Evolutionary conservation across 2,113 vertebrate species (phyloP).

Genomic region (Polyodon spathula): DNA sequence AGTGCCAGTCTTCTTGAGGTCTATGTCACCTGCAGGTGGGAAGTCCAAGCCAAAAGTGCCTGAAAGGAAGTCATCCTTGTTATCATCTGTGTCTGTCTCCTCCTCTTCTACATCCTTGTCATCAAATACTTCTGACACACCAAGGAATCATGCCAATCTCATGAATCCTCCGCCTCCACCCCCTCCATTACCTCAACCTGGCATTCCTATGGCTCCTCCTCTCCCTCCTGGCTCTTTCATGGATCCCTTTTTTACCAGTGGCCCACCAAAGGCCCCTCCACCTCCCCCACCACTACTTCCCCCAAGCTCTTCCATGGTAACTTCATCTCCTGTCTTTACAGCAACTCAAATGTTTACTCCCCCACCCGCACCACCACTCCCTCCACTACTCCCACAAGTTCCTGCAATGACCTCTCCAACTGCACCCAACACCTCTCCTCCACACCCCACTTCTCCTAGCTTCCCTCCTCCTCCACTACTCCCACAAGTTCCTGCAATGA

Average conservation of each 20-base stretch:
- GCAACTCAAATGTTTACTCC: slow-evolving; percentile 12
- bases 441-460: slow-evolving; percentile 51
- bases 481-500: too few relatives aligned
- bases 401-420: not conserved
- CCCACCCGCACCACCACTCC: slow-evolving; percentile 16
- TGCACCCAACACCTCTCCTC: slow-evolving; percentile 27
- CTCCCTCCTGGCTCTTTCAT: too few relatives aligned
- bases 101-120: slow-evolving; percentile 93
- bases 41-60: slow-evolving; percentile 83
- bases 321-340: slow-evolving; percentile 4
- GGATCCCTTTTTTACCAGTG: too few relatives aligned
- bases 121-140: slow-evolving; percentile 81
- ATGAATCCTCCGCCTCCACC: slow-evolving; percentile 30
- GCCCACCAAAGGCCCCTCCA: too few relatives aligned
- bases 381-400: not conserved
- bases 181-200: slow-evolving; percentile 35
- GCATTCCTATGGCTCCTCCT: slow-evolving; percentile 16
- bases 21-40: slow-evolving; percentile 65
- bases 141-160: slow-evolving; percentile 42
- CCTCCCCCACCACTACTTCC: too few relatives aligned
- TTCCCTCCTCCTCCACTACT: slow-evolving; percentile 45
- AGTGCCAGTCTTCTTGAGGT: slow-evolving; percentile 72
- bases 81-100: slow-evolving; percentile 72
- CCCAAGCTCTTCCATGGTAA: too few relatives aligned
- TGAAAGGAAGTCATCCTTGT: slow-evolving; percentile 88